Percentiles rank a stretch among this genome's conserved stretches.
phyloP scores from a whole-genome alignment of 2,113 vertebrate genomes.

The Corydoras maculifer region DNA sequence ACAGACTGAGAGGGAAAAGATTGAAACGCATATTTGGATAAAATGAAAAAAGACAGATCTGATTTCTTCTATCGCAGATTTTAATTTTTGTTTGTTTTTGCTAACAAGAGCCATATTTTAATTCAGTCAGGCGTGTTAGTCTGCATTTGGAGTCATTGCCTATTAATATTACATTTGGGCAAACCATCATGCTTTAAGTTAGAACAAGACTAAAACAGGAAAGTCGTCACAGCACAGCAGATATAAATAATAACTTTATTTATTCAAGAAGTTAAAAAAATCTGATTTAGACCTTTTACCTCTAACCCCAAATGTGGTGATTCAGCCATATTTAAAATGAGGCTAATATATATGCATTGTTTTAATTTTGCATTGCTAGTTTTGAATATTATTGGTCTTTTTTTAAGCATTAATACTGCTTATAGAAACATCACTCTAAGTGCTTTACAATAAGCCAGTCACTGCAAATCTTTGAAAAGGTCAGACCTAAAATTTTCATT shows the following conservation, averaged over 20 bases:
- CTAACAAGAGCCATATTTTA: constrained; percentile 18
- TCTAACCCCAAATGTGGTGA: background rate
- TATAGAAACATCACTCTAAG: background rate
- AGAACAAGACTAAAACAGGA: background rate
- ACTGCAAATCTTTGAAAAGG: too few species aligned
- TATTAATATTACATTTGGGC: constrained; percentile 3
- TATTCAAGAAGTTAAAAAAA: background rate
- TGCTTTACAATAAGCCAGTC: background rate
- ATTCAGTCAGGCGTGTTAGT: constrained; percentile 33
- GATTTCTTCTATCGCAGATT: background rate
- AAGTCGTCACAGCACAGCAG: background rate
- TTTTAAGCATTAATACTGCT: too few species aligned
- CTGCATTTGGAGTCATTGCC: background rate
- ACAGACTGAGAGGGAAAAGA: constrained; percentile 28
- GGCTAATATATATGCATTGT: background rate
- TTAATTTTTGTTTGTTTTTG: constrained; percentile 10
- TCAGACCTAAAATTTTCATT: too few species aligned
- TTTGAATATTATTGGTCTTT: too few species aligned
- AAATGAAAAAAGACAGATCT: constrained; percentile 10
- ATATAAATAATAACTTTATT: background rate
- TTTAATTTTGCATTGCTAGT: too few species aligned
- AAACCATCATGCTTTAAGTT: constrained; percentile 7
- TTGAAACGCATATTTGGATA: constrained; percentile 14
- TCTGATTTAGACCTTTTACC: background rate
- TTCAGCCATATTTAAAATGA: background rate